phyloP scores from a whole-genome alignment of 2,888 invertebrate species.

The Nomada ferruginata region DNA sequence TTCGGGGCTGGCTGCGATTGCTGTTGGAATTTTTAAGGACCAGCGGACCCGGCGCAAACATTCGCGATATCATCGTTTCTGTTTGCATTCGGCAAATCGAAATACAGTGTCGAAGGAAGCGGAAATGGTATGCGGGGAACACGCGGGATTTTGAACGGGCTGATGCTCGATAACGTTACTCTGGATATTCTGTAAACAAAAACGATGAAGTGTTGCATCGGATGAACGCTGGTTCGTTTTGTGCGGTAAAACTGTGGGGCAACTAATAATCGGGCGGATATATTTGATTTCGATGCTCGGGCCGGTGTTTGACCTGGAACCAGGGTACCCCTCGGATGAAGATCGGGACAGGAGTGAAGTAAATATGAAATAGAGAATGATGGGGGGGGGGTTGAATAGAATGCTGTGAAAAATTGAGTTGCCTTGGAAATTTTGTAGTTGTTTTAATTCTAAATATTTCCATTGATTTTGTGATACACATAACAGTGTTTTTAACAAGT shows the following conservation, averaged over 20 bases:
- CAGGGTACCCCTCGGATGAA: neutral
- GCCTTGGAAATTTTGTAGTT: neutral
- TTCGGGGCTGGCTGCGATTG: neutral
- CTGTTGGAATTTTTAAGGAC: neutral
- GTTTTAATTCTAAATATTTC: too few species aligned
- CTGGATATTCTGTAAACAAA: slow-evolving; percentile 6
- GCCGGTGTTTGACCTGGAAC: neutral
- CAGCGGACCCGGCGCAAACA: neutral
- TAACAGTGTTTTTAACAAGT: too few species aligned
- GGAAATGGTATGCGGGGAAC: slow-evolving; percentile 4
- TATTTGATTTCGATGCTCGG: slow-evolving; percentile 12
- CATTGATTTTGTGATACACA: too few species aligned
- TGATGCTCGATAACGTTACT: neutral
- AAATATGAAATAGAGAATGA: neutral
- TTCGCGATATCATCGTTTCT: neutral
- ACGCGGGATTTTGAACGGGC: neutral
- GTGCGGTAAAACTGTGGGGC: neutral
- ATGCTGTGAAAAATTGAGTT: neutral
- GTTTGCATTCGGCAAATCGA: slow-evolving; percentile 11
- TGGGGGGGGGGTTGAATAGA: neutral
- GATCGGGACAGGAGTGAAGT: neutral
- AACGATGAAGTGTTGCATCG: neutral
- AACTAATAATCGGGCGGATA: neutral
- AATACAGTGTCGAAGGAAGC: neutral
- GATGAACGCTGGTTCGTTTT: neutral